Evolutionary conservation across 2,888 invertebrate genomes (phyloP).

Genomic region (Eutolmus rufibarbis): DNA sequence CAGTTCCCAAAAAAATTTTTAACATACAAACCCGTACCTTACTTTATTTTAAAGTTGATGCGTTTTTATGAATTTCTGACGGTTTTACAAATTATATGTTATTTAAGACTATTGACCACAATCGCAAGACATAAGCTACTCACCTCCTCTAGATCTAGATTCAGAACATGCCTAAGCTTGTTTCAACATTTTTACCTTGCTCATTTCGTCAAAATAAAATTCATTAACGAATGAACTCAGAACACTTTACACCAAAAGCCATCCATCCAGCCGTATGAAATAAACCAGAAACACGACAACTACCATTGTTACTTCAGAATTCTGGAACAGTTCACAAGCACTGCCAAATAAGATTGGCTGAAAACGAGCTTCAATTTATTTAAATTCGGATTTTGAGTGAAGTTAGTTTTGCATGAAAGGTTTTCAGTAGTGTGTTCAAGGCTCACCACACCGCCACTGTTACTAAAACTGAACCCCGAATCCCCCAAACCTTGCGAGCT

Average conservation of each 20-base stretch:
- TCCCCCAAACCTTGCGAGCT: not conserved
- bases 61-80: no score
- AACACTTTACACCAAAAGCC: not conserved
- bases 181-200: not conserved
- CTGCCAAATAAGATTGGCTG: not conserved
- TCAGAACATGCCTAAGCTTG: not conserved
- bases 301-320: not conserved
- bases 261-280: not conserved
- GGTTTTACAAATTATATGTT: not conserved
- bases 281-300: not conserved
- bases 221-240: not conserved
- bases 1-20: no score
- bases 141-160: not conserved
- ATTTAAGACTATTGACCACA: not conserved
- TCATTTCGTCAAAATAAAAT: not conserved
- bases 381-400: not conserved
- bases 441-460: not conserved
- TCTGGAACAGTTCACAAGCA: not conserved
- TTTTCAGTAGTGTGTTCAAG: not conserved
- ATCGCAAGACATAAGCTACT: not conserved
- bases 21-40: no score
- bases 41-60: no score
- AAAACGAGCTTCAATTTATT: not conserved
- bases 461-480: not conserved
- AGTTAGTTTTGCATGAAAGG: constrained; percentile 1